Evolutionary conservation across 2,888 invertebrate genomes (phyloP), one percentile per base, ranked within the genome.

Genomic region (Heliconius cydno): DNA sequence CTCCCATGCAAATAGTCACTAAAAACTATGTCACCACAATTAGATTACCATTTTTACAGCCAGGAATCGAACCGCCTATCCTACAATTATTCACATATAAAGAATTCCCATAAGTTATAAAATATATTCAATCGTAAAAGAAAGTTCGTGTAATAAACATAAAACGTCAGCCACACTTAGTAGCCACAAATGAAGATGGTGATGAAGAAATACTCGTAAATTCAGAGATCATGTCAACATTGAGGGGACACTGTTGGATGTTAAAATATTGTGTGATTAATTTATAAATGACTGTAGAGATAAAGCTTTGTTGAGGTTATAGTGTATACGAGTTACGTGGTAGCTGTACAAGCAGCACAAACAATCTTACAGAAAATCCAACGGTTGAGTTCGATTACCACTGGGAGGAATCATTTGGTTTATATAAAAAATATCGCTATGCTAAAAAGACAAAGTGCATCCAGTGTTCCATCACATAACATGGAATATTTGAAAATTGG

Each of bases 201-300:
- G 82, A 66, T 60, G 10, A 57, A 72, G 80, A 82, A 82, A 85
- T 87, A n/a, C 22, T 60, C 60, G 60, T 60, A 87, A 89, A 87
- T 84, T 84, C 81, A 72, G 80, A 83, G 84, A 85, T 87, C 87
- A 86, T 87, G 87, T 88, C 86, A 86, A 86, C 86, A 80, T 85
- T 83, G 83, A 87, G 86, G 88, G 87, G 85, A 81, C 76, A 82
- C 74, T 83, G 86, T 86, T 84, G 83, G 84, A 82, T 81, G 85
- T 41, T 88, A 86, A 84, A 83, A 81, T 74, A 86, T 87, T 86
- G 87, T 87, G 89, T 90, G 88, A 90, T 90, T 88, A 86, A 88
- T 85, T 87, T 86, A 41, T 86, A 83, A 82, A 82, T 76, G 83
- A 80, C 79, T 78, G 79, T 80, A 86, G 90, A 89, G 87, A 89